Conservation (phyloP, 2,797 vertebrate genomes). For the Sebastes itinus region DNA sequence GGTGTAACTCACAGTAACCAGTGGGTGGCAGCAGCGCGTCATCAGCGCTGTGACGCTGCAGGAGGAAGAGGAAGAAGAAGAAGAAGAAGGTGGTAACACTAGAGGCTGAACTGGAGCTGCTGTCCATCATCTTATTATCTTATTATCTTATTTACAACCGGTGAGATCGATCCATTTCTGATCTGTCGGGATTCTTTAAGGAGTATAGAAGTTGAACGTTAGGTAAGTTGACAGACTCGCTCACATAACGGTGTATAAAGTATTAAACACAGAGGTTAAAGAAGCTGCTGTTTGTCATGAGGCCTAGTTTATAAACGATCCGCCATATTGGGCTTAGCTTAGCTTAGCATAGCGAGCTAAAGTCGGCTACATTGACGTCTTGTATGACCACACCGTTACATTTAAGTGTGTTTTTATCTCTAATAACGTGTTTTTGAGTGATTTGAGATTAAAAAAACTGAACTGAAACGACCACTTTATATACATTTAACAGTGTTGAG, state of each 20-base stretch:
- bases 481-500: neutral
- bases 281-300: neutral
- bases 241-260: accelerated
- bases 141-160: constrained; percentile 66
- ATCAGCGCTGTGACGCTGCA: neutral
- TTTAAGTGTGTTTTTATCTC: accelerated
- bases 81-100: neutral
- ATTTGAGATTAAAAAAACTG: accelerated
- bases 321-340: constrained; percentile 77
- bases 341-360: constrained; percentile 57
- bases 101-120: constrained; percentile 67
- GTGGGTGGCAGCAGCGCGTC: constrained; percentile 11
- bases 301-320: constrained; percentile 51
- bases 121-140: constrained; percentile 48
- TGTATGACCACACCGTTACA: neutral
- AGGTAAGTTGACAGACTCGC: constrained; percentile 46
- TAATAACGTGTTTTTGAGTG: accelerated
- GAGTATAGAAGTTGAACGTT: constrained; percentile 26
- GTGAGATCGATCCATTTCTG: constrained; percentile 31
- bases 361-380: neutral
- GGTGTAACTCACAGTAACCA: neutral
- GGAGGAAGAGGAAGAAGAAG: constrained; percentile 36
- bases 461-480: accelerated
- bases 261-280: accelerated
- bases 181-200: constrained; percentile 20